Conservation (phyloP, 2,113 vertebrate species). For the Microcebus tavaratra region DNA sequence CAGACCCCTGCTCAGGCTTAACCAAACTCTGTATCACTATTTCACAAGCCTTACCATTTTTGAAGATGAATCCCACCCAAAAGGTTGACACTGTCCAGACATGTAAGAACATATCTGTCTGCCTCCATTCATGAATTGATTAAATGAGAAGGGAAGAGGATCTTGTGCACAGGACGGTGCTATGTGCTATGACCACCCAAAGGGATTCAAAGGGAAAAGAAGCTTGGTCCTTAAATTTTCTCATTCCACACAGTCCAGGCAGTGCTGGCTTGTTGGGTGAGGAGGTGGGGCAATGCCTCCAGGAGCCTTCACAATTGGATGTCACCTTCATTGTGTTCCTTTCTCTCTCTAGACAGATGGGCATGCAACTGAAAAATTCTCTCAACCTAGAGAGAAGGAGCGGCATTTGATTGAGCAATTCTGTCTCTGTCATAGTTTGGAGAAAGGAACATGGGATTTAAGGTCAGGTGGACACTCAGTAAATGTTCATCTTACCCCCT, state of each 20-base stretch:
- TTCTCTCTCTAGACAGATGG: background rate
- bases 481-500: background rate
- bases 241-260: background rate
- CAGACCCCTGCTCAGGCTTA: background rate
- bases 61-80: background rate
- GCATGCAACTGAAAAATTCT: background rate
- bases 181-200: background rate
- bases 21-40: background rate
- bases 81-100: background rate
- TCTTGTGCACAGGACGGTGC: background rate
- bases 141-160: background rate
- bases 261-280: too few species aligned
- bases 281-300: background rate
- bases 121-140: background rate
- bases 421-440: background rate
- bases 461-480: background rate
- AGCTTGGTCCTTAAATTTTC: background rate
- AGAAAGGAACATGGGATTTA: background rate
- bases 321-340: background rate
- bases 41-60: background rate
- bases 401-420: background rate
- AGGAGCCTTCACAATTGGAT: background rate
- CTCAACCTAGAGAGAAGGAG: background rate
- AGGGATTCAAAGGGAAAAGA: background rate
- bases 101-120: background rate